Conservation (phyloP, 2,797 vertebrate genomes). For the Xyrichtys novacula region DNA sequence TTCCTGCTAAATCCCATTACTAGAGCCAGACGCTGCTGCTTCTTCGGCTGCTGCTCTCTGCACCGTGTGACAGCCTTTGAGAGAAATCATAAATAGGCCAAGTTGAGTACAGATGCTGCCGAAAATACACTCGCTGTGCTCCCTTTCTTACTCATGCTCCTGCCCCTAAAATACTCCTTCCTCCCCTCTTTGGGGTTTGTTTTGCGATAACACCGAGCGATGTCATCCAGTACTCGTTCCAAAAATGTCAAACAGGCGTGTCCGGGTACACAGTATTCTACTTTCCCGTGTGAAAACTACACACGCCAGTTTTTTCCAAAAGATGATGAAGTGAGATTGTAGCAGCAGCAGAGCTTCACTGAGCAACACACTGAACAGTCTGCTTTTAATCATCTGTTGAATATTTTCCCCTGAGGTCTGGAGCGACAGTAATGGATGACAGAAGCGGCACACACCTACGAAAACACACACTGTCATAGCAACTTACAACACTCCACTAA, state of each 20-base stretch:
- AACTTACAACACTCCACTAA: conserved; percentile 16
- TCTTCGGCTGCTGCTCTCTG: conserved; percentile 28
- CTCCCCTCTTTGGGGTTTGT: conserved; percentile 21
- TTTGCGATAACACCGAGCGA: conserved; percentile 52
- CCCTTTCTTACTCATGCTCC: conserved; percentile 50
- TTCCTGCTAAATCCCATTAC: conserved; percentile 72
- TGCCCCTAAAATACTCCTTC: conserved; percentile 15
- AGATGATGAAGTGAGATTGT: not conserved
- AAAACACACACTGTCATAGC: not conserved
- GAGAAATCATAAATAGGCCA: conserved; percentile 70
- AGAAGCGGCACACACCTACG: not conserved
- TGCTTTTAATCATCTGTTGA: conserved; percentile 35
- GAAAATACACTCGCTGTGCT: conserved; percentile 58
- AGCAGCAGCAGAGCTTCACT: conserved; percentile 11
- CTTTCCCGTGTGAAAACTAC: conserved; percentile 17
- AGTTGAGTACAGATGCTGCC: conserved; percentile 69
- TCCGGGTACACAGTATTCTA: conserved; percentile 13
- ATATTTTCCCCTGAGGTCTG: conserved; percentile 8
- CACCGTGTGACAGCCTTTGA: conserved; percentile 39
- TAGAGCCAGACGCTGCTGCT: conserved; percentile 39
- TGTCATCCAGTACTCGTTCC: conserved; percentile 41
- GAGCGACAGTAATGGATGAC: conserved; percentile 22
- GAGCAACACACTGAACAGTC: not conserved
- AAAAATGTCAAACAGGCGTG: conserved; percentile 58
- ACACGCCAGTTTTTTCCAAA: conserved; percentile 18